Evolutionary conservation across 2,888 invertebrate genomes (phyloP).

Genomic region (Catocala fraxini): DNA sequence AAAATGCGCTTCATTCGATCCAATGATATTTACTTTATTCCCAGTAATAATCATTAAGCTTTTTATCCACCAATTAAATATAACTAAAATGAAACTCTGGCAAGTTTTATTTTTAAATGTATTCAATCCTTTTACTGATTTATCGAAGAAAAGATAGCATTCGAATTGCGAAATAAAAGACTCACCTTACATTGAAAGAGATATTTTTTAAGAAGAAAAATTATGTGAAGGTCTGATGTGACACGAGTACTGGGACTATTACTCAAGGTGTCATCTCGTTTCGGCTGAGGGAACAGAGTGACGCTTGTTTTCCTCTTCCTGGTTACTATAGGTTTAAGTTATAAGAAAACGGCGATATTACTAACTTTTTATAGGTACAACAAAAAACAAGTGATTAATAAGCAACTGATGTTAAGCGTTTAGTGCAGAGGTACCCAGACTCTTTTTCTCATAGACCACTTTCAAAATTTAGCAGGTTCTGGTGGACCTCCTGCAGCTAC

Average conservation of each 20-base stretch:
- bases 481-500: too few species aligned
- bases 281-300: conserved; percentile 60
- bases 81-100: neutral
- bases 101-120: neutral
- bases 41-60: neutral
- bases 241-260: conserved; percentile 75
- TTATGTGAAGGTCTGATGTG: conserved; percentile 70
- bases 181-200: conserved; percentile 30
- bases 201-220: conserved; percentile 76
- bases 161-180: conserved; percentile 23
- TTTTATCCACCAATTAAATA: neutral
- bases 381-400: too few species aligned
- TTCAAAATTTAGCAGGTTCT: too few species aligned
- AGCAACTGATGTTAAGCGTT: too few species aligned
- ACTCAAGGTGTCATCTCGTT: conserved; percentile 81
- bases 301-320: conserved; percentile 64
- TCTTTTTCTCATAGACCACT: too few species aligned
- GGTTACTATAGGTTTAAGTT: conserved; percentile 29
- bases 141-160: neutral
- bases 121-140: neutral
- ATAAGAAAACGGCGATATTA: conserved; percentile 13
- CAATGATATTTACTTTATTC: conserved; percentile 1
- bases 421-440: too few species aligned
- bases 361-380: neutral
- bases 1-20: neutral